Conservation (phyloP, 1,140 invertebrate species). For the Brachionus koreanus region DNA sequence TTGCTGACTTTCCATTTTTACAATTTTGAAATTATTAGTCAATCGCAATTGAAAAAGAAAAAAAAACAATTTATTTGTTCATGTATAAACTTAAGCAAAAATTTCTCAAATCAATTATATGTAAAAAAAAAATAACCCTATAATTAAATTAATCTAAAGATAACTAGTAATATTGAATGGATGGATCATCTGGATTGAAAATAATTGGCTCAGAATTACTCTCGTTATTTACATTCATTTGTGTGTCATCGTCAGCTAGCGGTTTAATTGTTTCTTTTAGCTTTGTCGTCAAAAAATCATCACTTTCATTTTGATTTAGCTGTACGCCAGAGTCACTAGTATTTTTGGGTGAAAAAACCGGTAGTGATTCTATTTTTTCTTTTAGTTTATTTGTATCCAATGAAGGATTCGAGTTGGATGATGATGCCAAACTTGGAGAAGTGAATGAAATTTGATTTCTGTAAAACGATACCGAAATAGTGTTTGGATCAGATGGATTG, state of each 20-base stretch:
- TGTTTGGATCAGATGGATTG: not conserved
- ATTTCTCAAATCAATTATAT: not conserved
- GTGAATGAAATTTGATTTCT: conserved; percentile 30
- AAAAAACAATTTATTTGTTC: not conserved
- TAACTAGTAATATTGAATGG: not conserved
- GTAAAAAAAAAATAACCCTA: not conserved
- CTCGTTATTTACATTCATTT: not conserved
- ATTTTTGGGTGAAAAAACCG: not conserved
- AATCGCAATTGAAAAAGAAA: not conserved
- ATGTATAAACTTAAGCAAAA: not conserved
- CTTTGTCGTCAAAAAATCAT: not conserved
- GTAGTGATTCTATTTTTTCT: not conserved
- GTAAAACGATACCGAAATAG: not conserved
- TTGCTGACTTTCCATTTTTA: not conserved
- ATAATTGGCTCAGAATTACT: not conserved
- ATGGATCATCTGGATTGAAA: not conserved
- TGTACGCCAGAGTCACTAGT: not conserved
- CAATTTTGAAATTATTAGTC: not conserved
- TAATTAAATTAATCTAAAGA: not conserved
- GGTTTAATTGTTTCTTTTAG: not conserved
- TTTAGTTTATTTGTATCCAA: not conserved
- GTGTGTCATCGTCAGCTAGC: not conserved
- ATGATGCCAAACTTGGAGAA: not conserved
- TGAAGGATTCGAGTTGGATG: not conserved
- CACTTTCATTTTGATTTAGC: not conserved